These are phyloP conservation scores for Polydrusus tereticollis DNA, from an alignment of 2,888 invertebrate genomes.

Conservation along the genomic window DNA sequence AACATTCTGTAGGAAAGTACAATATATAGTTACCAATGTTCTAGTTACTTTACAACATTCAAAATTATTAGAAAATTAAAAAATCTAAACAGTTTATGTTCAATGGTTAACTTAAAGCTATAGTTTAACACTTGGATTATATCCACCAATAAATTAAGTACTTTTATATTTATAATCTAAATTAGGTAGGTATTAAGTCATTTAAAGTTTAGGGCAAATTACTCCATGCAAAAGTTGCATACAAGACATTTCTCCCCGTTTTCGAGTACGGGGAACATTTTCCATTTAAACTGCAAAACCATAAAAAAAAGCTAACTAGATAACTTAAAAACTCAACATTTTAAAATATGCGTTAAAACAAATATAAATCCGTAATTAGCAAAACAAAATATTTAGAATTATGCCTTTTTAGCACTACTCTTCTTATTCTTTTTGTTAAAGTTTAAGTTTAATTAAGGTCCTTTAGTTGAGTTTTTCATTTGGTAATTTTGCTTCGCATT, in stretches of 20 bases:
- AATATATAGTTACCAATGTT: slow-evolving; percentile 18
- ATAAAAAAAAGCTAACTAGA: background rate
- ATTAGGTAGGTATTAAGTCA: too few relatives aligned
- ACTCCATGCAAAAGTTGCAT: too few relatives aligned
- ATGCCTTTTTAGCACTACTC: background rate
- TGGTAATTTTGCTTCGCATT: too few relatives aligned
- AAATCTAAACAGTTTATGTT: background rate
- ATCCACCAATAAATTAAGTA: background rate
- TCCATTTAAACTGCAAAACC: background rate
- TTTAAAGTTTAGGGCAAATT: too few relatives aligned
- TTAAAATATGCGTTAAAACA: background rate
- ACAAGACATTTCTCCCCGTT: too few relatives aligned
- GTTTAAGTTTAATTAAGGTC: too few relatives aligned
- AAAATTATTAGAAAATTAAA: slow-evolving; percentile 36
- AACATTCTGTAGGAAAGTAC: slow-evolving; percentile 36
- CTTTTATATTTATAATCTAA: background rate
- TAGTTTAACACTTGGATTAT: background rate
- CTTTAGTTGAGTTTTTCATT: too few relatives aligned
- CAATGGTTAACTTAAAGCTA: background rate
- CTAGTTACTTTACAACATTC: slow-evolving; percentile 33
- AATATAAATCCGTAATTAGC: too few relatives aligned
- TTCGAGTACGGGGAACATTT: too few relatives aligned
- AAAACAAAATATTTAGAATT: background rate
- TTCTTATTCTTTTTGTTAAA: too few relatives aligned
- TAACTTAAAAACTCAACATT: background rate